Base-by-base conservation (phyloP, 1,140 invertebrate species). In the Coenobita brevimanus region DNA sequence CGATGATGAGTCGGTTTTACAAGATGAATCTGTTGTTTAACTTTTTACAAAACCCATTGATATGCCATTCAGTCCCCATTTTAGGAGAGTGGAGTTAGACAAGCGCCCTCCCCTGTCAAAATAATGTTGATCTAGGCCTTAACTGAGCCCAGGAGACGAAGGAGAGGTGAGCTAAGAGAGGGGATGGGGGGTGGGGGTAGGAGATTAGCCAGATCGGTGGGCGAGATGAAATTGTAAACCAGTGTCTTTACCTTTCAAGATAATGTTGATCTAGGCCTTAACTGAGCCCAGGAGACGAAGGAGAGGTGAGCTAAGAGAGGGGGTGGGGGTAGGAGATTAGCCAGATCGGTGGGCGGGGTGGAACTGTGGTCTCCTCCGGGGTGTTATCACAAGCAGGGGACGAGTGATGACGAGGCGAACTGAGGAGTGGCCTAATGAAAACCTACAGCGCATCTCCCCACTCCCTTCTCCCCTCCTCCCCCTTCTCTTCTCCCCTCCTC, bases 171-270 rank as follows among this genome's bases (percentile, higher is more conserved):
- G 62, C 36, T 33, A 33, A 33, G 38, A 64, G 30, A 27, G 76
- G 54, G 50, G n/a, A n/a, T n/a, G n/a, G n/a, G n/a, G n/a, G 46
- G 24, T 15, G 43, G 62, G 60, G 41, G 15, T 15, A 57, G 64
- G 27, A 87, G 84, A 87, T 87, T 87, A 87, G 84, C 84, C 76
- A 87, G 84, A 87, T 87, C 84, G 76, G 76, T 79, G 76, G 78
- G 84, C 62, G 78, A 76, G 76, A 76, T 87, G 46, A 50, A 50
- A 3, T 30, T 4, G n/a, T 33, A 33, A 33, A 27, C n/a, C 2
- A n/a, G 24, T 71, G 13, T 71, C 21, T 78, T n/a, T 0, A 8
- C n/a, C 27, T 46, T 15, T 15, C 24, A 41, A 10, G 75, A 54
- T 10, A 24, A 27, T 30, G 46, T n/a, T n/a, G n/a, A 27, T 60